phyloP scores from a whole-genome alignment of 2,797 vertebrate genomes.

The Siniperca scherzeri region DNA sequence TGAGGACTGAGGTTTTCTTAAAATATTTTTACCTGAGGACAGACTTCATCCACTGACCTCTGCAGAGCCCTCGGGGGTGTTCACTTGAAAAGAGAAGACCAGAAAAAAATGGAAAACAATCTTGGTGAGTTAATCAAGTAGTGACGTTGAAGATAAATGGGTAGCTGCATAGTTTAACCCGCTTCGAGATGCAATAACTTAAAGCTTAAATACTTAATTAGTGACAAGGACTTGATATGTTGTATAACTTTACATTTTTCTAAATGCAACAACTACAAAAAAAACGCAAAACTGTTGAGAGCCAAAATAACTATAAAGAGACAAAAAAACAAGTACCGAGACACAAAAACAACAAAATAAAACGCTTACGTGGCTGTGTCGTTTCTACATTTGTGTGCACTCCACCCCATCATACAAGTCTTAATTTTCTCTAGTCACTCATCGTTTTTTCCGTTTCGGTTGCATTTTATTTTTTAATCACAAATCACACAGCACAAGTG shows the following conservation, averaged over 20 bases:
- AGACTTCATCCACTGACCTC: slow-evolving; percentile 10
- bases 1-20: not conserved
- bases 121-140: slow-evolving; percentile 35
- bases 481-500: not conserved
- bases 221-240: not conserved
- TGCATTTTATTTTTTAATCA: not conserved
- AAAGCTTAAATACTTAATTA: not conserved
- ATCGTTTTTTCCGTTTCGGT: not conserved
- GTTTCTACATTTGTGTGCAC: not conserved
- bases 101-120: slow-evolving; percentile 6
- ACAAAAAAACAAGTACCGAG: no score
- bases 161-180: not conserved
- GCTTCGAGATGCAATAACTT: not conserved
- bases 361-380: no score
- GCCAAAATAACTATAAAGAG: no score
- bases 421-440: not conserved
- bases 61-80: not conserved
- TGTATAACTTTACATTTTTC: not conserved
- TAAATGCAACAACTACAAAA: not conserved
- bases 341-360: no score
- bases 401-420: not conserved
- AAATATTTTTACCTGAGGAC: not conserved
- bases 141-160: not conserved
- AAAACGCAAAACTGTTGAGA: no score
- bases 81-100: slow-evolving; percentile 10